Percentiles rank a stretch among this genome's conserved stretches.
These are phyloP conservation scores for Limanda limanda DNA, from an alignment of 2,113 vertebrate genomes.

Conservation along the genomic window DNA sequence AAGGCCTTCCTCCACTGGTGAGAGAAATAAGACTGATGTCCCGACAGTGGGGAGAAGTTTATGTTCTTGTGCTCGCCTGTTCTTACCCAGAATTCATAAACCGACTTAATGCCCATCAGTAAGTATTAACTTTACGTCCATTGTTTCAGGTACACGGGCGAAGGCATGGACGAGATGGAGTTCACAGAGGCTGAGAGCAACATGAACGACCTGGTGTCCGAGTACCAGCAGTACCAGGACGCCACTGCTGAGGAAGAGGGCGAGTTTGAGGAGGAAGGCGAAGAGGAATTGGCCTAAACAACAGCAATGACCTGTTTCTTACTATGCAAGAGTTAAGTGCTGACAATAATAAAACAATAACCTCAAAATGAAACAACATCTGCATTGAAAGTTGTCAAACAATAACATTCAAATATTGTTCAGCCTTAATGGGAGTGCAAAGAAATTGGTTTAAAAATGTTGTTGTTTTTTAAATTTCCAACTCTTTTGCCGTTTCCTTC, in stretches of 20 bases:
- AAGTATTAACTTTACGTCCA: neutral
- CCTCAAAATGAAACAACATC: neutral
- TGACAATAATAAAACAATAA: neutral
- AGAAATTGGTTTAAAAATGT: neutral
- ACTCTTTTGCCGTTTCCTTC: neutral
- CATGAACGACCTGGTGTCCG: conserved; percentile 90
- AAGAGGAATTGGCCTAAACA: conserved; percentile 65
- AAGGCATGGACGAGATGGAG: conserved; percentile 92
- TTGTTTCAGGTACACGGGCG: conserved; percentile 83
- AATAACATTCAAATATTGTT: neutral
- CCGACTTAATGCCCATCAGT: neutral
- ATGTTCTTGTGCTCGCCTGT: neutral
- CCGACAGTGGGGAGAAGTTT: neutral
- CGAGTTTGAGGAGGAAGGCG: conserved; percentile 75
- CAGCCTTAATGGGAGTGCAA: neutral
- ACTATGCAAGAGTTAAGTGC: conserved; percentile 27
- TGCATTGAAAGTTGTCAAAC: neutral
- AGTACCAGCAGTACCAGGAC: conserved; percentile 94
- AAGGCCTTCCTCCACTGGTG: conserved; percentile 91
- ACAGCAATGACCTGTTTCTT: neutral
- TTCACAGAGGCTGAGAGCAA: conserved; percentile 90
- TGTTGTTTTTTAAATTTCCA: conserved; percentile 2
- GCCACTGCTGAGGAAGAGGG: conserved; percentile 90
- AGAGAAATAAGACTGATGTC: conserved; percentile 1
- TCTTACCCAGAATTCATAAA: neutral